Base-by-base conservation (phyloP, 2,113 vertebrate species). In the Heterocephalus glaber region DNA sequence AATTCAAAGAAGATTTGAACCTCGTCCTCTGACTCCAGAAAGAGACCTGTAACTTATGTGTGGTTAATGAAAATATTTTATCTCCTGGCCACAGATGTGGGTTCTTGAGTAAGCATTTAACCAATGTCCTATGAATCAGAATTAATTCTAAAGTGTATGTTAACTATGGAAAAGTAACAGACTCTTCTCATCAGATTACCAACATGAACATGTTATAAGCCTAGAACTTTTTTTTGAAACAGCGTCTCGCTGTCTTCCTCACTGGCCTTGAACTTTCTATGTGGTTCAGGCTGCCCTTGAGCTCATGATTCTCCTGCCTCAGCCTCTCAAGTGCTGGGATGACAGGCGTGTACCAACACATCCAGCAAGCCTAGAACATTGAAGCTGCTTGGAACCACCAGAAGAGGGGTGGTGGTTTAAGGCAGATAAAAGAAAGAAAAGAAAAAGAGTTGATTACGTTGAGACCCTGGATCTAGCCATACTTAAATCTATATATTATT, bases 1-100 rank as follows among this genome's bases (percentile, higher is more conserved):
- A 17, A 86, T 26, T 88, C 60, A 94, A 44, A 47, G 33, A 96
- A 52, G 33, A 74, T 76, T 66, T 86, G 85, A 92, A 85, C 10
- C 61, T 26, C 44, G 41, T 72, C 22, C 17, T 16, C 63, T 3
- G 30, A 30, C 24, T 89, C 12, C 24, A 90, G 82, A 93, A 52
- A 84, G 2, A 1, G 38, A 2, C 8, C 7, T 63, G 7, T 41
- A 77, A 79, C 8, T 5, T 30, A 56, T 28, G 47, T 2, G 1
- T 56, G 5, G 9, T 10, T 61, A 68, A 58, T 41, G n/a, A 88
- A 47, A 85, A 41, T 35, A 28, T 47, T 38, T 35, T 82, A 12
- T 58, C 24, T 52, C 44, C 38, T 49, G 41, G 11, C 49, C 79
- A 85, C 1, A 3, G 30, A 14, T 82, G 9, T 33, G 76, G 52